A percentile compares a stretch with the other conserved stretches of the same genome.
Conservation (phyloP, 2,797 vertebrate genomes). For the Loris lydekkerianus region DNA sequence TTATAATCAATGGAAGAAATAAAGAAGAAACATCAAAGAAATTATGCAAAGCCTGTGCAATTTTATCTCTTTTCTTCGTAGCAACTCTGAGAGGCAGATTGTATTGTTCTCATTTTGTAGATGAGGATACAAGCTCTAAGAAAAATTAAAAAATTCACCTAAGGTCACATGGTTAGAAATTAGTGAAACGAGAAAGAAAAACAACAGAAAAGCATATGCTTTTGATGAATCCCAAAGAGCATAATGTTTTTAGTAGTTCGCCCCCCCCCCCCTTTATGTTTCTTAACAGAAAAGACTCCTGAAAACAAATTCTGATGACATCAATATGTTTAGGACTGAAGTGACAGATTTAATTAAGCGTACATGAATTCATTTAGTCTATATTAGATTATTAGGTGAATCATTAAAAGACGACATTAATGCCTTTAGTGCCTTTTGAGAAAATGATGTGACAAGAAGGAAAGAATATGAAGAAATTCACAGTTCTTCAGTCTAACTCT, state of each 20-base stretch:
- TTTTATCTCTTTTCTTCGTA: background rate
- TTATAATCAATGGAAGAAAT: background rate
- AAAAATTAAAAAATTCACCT: constrained; percentile 8
- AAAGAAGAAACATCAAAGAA: background rate
- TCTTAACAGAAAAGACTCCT: constrained; percentile 46
- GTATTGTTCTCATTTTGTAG: background rate
- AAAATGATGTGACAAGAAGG: background rate
- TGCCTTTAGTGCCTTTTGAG: background rate
- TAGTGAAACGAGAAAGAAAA: background rate
- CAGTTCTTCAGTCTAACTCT: background rate
- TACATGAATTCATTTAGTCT: background rate
- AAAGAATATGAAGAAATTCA: background rate
- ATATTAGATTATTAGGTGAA: background rate
- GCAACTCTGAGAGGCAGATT: background rate
- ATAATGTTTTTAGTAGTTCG: background rate
- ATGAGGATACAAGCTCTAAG: background rate
- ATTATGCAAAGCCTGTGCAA: background rate
- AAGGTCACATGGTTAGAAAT: background rate
- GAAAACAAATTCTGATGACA: background rate
- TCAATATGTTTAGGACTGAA: background rate
- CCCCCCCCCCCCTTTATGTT: background rate
- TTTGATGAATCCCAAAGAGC: constrained; percentile 27
- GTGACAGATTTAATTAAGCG: background rate
- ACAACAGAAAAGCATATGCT: background rate
- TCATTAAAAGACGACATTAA: background rate